Percentiles rank a stretch among this genome's conserved stretches.
These are phyloP conservation scores for Lasioglossum calceatum DNA, from an alignment of 2,888 invertebrate species.

Conservation along the genomic window DNA sequence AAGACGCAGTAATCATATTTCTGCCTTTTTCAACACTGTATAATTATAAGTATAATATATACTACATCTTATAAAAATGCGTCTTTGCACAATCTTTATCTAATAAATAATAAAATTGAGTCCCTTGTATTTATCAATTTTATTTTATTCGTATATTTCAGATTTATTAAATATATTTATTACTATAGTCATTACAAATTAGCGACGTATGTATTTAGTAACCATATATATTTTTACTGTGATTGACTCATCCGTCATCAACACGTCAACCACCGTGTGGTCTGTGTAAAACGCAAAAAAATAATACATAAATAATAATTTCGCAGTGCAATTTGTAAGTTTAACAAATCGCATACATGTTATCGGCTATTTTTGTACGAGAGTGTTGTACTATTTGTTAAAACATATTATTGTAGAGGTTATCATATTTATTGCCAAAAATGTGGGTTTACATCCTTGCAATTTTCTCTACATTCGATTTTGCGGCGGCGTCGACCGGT, in stretches of 20 bases:
- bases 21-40: neutral
- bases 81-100: neutral
- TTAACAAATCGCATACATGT: neutral
- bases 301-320: neutral
- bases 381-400: neutral
- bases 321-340: slow-evolving; percentile 1
- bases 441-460: slow-evolving; percentile 71
- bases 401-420: neutral
- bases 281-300: neutral
- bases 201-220: neutral
- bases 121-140: neutral
- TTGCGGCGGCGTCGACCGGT: slow-evolving; percentile 84
- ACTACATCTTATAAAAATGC: neutral
- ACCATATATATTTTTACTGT: neutral
- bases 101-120: slow-evolving; percentile 1
- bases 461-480: slow-evolving; percentile 64
- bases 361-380: neutral
- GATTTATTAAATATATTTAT: too few species aligned
- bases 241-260: neutral
- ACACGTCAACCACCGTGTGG: neutral
- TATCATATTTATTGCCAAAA: slow-evolving; percentile 18
- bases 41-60: neutral
- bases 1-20: neutral
- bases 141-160: neutral
- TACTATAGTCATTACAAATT: neutral